These are phyloP conservation scores for Drosophila tanythrix DNA, from an alignment of 2,888 invertebrate genomes.

Conservation along the genomic window DNA sequence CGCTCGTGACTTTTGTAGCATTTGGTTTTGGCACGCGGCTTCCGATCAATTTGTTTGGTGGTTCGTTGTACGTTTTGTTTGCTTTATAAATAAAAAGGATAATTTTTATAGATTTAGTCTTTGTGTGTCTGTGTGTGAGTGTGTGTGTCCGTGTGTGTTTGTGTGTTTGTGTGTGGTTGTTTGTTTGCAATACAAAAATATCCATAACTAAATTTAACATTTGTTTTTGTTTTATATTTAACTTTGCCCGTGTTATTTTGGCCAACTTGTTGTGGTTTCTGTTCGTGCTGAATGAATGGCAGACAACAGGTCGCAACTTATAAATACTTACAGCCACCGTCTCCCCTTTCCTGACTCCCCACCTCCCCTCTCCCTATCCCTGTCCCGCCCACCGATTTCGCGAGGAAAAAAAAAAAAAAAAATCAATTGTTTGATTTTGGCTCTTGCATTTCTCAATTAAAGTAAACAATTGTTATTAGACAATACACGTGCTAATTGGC, in stretches of 20 bases:
- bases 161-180: conserved; percentile 14
- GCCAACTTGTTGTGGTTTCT: conserved; percentile 60
- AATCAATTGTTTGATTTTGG: conserved; percentile 56
- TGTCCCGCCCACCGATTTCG: background rate
- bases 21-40: conserved; percentile 40
- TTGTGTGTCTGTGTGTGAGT: conserved; percentile 1
- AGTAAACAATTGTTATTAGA: conserved; percentile 67
- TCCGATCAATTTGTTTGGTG: conserved; percentile 46
- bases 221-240: conserved; percentile 79
- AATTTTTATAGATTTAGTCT: conserved; percentile 69
- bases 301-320: conserved; percentile 73
- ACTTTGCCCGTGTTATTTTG: conserved; percentile 66
- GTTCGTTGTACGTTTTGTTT: conserved; percentile 39
- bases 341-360: conserved; percentile 5
- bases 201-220: conserved; percentile 77
- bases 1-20: conserved; percentile 44
- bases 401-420: conserved; percentile 7
- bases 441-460: conserved; percentile 43
- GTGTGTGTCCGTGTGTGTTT: conserved; percentile 6
- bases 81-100: conserved; percentile 65
- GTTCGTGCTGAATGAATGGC: conserved; percentile 60
- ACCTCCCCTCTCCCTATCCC: background rate
- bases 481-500: conserved; percentile 40
- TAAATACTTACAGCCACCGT: conserved; percentile 53
- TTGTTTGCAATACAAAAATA: conserved; percentile 63